Base-by-base conservation (phyloP, 1,140 invertebrate species). In the Drosophila littoralis region DNA sequence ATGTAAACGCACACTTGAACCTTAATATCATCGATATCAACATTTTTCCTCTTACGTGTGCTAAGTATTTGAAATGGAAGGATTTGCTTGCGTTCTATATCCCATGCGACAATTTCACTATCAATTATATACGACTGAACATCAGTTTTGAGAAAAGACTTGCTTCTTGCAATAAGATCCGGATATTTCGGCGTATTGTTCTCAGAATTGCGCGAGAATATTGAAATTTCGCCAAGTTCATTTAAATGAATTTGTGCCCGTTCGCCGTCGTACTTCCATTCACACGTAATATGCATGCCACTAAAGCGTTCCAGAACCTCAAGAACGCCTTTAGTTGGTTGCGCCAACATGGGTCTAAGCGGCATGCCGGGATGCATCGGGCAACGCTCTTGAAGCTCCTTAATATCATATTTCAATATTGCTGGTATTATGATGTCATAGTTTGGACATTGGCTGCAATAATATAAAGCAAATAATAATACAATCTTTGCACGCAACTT, bases 241-340 rank as follows among this genome's bases (percentile, higher is more conserved):
- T 93, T 81, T 1, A 96, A 92, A 88, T 98, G 97, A 78, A 98
- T 97, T 95, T 99, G 99, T 5, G 98, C 99, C 90, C 99, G 93
- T 94, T 99, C 99, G 5, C 99, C 99, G 93, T 99, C 99, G 93
- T 99, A 99, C 93, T 99, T 99, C 95, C 96, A 99, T 94, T 99
- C 99, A 92, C 98, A 99, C 2, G 98, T 99, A 90, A 99, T 99
- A 85, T 97, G 96, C 77, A 97, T 93, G 33, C 96, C 95, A 68
- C 99, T 98, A 93, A 99, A 99, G 61, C 98, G 94, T 54, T 96
- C 94, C 4, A 99, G 93, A 12, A 99, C 97, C 93, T 99, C 98
- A 59, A 95, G 94, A 2, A 98, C 95, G 3, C 98, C 98, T 93
- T 97, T 98, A 0, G 98, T 98, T 10, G 99, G 99, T 93, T 99